Conservation (phyloP, 2,113 vertebrate species). For the Cavia porcellus region DNA sequence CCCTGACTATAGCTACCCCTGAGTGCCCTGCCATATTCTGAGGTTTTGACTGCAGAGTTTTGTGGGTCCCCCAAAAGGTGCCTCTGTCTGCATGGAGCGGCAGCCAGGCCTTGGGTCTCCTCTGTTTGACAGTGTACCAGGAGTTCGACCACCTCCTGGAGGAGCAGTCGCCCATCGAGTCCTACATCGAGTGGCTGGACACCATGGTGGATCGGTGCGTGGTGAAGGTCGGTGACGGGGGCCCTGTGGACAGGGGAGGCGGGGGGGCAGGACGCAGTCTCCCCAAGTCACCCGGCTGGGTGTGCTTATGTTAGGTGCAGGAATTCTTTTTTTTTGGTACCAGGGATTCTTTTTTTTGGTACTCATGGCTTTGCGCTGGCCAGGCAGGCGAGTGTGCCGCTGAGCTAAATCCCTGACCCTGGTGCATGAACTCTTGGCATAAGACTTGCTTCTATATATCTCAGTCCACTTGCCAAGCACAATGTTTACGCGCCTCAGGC, state of each 20-base stretch:
- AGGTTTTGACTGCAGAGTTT: background rate
- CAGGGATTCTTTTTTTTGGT: no score
- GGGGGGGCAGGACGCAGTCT: background rate
- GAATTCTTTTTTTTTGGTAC: background rate
- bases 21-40: background rate
- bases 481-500: background rate
- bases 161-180: slow-evolving; percentile 98
- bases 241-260: background rate
- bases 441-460: background rate
- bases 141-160: slow-evolving; percentile 98
- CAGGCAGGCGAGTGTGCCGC: no score
- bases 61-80: background rate
- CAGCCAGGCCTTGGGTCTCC: background rate
- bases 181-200: slow-evolving; percentile 98
- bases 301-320: background rate
- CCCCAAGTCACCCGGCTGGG: background rate
- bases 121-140: slow-evolving; percentile 94
- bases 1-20: background rate
- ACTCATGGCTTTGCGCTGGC: no score
- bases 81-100: background rate
- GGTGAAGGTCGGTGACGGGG: slow-evolving; percentile 93
- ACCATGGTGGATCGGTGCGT: slow-evolving; percentile 99
- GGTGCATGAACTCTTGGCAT: background rate
- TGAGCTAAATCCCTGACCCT: no score
- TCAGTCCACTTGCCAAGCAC: background rate